Percentiles rank a stretch among this genome's conserved stretches.
Conservation (phyloP, 2,888 invertebrate genomes). For the Eristalinus aeneus region DNA sequence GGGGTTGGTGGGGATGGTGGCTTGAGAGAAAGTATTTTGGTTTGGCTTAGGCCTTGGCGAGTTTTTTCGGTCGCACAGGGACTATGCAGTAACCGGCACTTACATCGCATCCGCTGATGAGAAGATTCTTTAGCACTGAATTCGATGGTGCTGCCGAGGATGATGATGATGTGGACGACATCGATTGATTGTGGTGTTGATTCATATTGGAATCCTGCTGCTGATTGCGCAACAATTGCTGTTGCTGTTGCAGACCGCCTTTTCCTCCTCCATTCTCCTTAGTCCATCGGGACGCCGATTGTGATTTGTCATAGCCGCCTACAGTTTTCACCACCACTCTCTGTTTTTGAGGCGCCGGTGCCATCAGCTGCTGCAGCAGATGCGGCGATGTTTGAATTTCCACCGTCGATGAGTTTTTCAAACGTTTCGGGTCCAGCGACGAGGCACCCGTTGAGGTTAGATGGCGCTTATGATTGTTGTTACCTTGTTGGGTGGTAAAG, state of each 20-base stretch:
- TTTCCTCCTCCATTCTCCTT: conserved; percentile 45
- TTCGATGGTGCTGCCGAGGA: conserved; percentile 74
- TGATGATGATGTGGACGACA: conserved; percentile 48
- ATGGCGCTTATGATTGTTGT: conserved; percentile 76
- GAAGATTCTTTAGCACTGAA: conserved; percentile 93
- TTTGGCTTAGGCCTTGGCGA: conserved; percentile 79
- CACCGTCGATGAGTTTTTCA: conserved; percentile 75
- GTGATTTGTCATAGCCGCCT: conserved; percentile 73
- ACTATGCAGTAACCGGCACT: conserved; percentile 95
- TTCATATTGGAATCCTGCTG: conserved; percentile 77
- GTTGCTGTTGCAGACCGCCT: conserved; percentile 61
- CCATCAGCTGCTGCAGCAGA: conserved; percentile 84
- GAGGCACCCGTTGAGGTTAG: conserved; percentile 71
- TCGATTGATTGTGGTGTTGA: conserved; percentile 66
- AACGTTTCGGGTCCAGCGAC: conserved; percentile 76
- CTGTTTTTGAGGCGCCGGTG: conserved; percentile 79
- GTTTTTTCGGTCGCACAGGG: conserved; percentile 84
- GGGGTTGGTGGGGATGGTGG: conserved; percentile 27
- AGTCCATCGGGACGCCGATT: conserved; percentile 46
- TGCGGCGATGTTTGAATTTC: conserved; percentile 80
- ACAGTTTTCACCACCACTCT: conserved; percentile 75
- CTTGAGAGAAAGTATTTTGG: conserved; percentile 10
- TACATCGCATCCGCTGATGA: conserved; percentile 97
- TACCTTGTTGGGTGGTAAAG: conserved; percentile 71
- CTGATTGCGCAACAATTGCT: conserved; percentile 55